A percentile compares a stretch with the other conserved stretches of the same genome.
Evolutionary conservation across 2,797 vertebrate genomes (phyloP).

Genomic region (Acridotheres tristis): DNA sequence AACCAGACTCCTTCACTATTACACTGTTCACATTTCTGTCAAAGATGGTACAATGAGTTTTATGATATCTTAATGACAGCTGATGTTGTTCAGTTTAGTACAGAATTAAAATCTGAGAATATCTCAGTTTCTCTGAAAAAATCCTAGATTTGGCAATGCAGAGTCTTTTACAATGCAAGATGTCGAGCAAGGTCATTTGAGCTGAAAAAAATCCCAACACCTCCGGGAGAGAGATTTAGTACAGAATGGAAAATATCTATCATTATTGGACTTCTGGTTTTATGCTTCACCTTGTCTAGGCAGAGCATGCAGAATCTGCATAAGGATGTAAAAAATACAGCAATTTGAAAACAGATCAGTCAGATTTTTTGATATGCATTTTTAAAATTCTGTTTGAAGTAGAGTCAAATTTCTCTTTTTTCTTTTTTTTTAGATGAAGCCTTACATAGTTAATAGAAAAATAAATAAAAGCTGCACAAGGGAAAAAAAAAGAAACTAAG

Average conservation of each 20-base stretch:
- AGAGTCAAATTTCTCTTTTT: background rate
- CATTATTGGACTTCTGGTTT: background rate
- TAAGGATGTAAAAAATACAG: background rate
- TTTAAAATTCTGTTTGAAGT: slow-evolving; percentile 50
- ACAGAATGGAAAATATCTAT: background rate
- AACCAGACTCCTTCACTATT: background rate
- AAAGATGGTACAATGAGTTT: background rate
- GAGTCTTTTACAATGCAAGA: background rate
- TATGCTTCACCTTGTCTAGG: background rate
- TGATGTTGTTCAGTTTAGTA: background rate
- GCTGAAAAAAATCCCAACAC: background rate
- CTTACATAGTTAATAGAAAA: background rate
- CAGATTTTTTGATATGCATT: slow-evolving; percentile 7
- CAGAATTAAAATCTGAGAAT: background rate
- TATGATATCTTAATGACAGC: background rate
- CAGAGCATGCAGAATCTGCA: background rate
- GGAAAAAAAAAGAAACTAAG: background rate
- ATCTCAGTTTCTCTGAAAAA: background rate
- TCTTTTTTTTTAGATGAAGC: background rate
- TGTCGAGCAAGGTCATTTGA: background rate
- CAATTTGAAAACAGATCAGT: slow-evolving; percentile 35
- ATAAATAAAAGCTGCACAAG: background rate
- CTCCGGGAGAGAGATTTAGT: background rate
- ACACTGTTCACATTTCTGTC: background rate
- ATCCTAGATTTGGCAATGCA: background rate